Evolutionary conservation across 2,113 vertebrate genomes (phyloP), one percentile per base, ranked within the genome.

Genomic region (Cyanoderma ruficeps): DNA sequence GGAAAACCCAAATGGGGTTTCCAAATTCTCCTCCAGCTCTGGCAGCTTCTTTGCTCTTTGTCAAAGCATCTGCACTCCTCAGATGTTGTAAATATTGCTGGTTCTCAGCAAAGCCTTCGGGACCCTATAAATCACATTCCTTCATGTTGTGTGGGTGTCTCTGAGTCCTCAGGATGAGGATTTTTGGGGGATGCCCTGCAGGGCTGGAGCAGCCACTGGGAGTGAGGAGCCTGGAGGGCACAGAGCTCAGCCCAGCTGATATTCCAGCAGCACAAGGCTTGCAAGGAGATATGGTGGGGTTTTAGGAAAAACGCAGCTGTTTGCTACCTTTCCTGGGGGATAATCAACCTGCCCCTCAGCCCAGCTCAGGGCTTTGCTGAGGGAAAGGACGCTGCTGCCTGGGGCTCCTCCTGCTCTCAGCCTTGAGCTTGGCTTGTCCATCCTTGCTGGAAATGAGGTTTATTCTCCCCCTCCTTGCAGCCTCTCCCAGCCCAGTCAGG

Each of bases 121-220:
- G 2, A 28, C 37, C 37, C 60, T 27, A 61, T 28, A 27, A 39
- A 61, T 39, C 59, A 39, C 37, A 41, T 63, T 30, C 37, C 37
- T 41, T 61, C 60, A 41, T 41, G 37, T 28, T 18, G 6, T 27
- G 35, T 0, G 3, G 39, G 22, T 47, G 71, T 37, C 1, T 1
- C 39, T 0, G 0, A 1, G 27, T 61, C 67, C 71, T 41, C 11
- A 0, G 13, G 20, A 37, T 0, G 3, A 77, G 65, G 60, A 28
- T 13, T 81, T 76, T n/a, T 12, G 47, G 80, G 83, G 28, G 22
- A 28, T 61, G 17, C 59, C 25, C 37, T 6, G 25, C 37, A 39
- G 59, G 60, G 37, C 60, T 61, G 59, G 35, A 39, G 59, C 59
- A 39, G 16, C 24, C 59, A 27, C 59, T 27, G 24, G 24, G 59